Evolutionary conservation across 2,113 vertebrate genomes (phyloP), one percentile per base, ranked within the genome.

Genomic region (Corythornis vintsioides): DNA sequence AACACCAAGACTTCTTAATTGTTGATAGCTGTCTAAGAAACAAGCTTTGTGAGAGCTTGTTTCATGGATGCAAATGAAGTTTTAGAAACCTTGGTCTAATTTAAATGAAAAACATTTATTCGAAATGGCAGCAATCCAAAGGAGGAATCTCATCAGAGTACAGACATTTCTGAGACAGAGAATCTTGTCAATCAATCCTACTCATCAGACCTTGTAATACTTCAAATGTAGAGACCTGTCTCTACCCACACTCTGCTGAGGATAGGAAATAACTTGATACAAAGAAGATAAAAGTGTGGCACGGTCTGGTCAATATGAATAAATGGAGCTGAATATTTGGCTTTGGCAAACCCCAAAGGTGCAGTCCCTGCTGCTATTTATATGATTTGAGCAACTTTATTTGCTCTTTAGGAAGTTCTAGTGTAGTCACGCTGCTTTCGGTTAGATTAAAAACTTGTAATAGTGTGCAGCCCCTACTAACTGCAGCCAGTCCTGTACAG

Each of bases 401-500:
- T 13, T 31, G 10, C 7, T 69, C 29, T 75, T 75, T 59, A 60
- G 20, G 2, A 35, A 22, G 20, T 31, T 74, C 11, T 53, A 26
- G 21, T 21, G 20, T 22, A 47, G 24, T 1, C 11, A 25, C 10
- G 17, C 2, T 3, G 2, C 33, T 74, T 4, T 25, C 42, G 25
- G 3, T 43, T 4, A 0, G 1, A 9, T 7, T 47, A 42, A 38
- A 89, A 18, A 8, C 31, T 10, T 15, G 60, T 29, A 61, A 29
- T 1, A 15, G 0, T 31, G 24, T 48, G 21, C 13, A 84, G 4
- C 5, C 5, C 20, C 14, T 47, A 0, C 22, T 56, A 50, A 15
- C 5, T 74, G 38, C 29, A 75, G 57, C 28, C n/a, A 70, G 3
- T 6, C 11, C 56, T 70, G 19, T 55, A 8, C 1, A 48, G 17